Conservation (phyloP, 2,113 vertebrate species). For the Pterocles gutturalis region DNA sequence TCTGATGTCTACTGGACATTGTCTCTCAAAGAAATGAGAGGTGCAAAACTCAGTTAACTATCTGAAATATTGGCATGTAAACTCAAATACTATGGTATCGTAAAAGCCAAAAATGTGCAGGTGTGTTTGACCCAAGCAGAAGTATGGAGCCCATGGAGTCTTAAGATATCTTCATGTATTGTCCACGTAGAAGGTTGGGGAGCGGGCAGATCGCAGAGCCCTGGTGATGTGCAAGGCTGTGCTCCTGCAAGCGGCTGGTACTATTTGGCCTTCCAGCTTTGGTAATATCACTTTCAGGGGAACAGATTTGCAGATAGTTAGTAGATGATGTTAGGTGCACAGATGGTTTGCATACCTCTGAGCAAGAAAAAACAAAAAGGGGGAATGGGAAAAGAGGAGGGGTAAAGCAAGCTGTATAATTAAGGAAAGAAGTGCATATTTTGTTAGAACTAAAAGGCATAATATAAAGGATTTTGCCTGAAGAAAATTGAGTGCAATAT, state of each 20-base stretch:
- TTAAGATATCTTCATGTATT: background rate
- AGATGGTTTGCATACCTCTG: conserved; percentile 31
- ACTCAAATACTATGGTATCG: background rate
- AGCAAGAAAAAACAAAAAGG: background rate
- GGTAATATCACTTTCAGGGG: background rate
- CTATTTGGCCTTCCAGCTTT: background rate
- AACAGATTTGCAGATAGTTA: background rate
- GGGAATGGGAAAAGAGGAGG: background rate
- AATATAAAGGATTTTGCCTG: background rate
- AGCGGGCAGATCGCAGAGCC: background rate
- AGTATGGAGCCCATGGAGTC: background rate
- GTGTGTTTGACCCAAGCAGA: background rate
- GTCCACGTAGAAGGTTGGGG: background rate
- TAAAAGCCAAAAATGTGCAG: background rate
- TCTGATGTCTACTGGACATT: background rate
- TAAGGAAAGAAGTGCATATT: background rate
- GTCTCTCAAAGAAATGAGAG: background rate
- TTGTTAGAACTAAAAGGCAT: background rate
- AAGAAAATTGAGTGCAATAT: background rate
- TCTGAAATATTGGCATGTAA: background rate
- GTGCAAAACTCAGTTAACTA: background rate
- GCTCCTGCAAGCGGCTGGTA: background rate
- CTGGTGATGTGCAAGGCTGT: background rate
- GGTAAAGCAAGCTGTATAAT: background rate
- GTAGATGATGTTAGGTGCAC: background rate